Evolutionary conservation across 2,113 vertebrate species (phyloP), one percentile per base, ranked within the genome.

Genomic region (Heterocephalus glaber): DNA sequence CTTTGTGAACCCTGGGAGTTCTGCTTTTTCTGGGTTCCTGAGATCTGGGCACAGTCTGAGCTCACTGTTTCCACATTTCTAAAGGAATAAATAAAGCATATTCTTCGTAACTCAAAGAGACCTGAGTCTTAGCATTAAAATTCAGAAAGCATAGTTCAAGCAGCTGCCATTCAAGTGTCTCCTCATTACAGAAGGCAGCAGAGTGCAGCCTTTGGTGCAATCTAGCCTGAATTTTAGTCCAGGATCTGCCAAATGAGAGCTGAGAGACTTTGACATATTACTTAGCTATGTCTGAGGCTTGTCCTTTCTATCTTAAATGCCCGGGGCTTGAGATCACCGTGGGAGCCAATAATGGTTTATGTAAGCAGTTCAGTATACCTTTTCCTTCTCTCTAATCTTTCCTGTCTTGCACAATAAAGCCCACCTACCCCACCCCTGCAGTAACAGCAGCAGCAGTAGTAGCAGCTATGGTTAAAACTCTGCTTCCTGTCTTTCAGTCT

Each of bases 311-410:
- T 65, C 49, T 65, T 94, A 85, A 89, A 77, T 28, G 70, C n/a
- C 49, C 54, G 11, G 1, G 7, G 68, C 14, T 96, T 52, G n/a
- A 44, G 9, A 38, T 49, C 9, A 22, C 35, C 13, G 2, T 19
- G 65, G 81, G 70, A 41, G 7, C 22, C 52, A 87, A 70, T 28
- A 56, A 41, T 19, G 54, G 41, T 60, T 70, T 77, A n/a, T 17
- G 12, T 41, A 74, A 92, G 82, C 35, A 49, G 26, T 61, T 94
- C 38, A 88, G 28, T 3, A 0, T 35, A 65, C 83, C 81, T 33
- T 74, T 83, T 60, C 8, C 54, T 90, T 95, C 68, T 76, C 65
- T 88, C 33, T 38, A n/a, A 33, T 12, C 33, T 54, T 96, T 93
- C 86, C 82, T 49, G 0, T 74, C 77, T 89, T 90, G 38, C 22